Percentiles rank a stretch among this genome's conserved stretches.
Conservation (phyloP, 30 jellyfish, hydroid and myxozoan species). For the Nemopilema nomurai region DNA sequence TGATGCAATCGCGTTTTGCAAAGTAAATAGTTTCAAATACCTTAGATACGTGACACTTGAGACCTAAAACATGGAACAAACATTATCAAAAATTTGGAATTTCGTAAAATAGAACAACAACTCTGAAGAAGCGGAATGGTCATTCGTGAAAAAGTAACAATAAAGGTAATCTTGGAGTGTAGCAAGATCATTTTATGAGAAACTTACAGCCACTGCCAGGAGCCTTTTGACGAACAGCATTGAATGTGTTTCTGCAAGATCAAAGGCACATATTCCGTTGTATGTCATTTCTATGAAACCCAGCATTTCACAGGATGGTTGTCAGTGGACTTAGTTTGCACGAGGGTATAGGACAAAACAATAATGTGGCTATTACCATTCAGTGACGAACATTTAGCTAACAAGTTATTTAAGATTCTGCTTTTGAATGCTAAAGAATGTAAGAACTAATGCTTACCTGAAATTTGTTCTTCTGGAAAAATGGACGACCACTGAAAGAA, state of each 20-base stretch:
- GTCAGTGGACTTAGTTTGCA: too few species aligned
- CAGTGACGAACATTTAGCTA: too few species aligned
- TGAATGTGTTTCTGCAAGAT: conserved; percentile 58
- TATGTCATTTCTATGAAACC: too few species aligned
- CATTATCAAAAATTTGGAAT: background rate
- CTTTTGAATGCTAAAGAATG: background rate
- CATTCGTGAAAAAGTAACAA: too few species aligned
- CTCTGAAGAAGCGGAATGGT: background rate
- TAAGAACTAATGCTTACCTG: conserved; percentile 28
- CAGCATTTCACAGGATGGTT: too few species aligned
- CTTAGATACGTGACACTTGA: conserved; percentile 65
- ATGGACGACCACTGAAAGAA: conserved; percentile 73
- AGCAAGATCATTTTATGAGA: too few species aligned
- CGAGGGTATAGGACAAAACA: too few species aligned
- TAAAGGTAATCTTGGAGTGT: too few species aligned
- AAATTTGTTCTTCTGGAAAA: conserved; percentile 77
- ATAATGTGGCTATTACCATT: too few species aligned
- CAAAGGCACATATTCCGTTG: too few species aligned
- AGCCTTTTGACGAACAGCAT: conserved; percentile 74
- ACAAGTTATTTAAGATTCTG: too few species aligned
- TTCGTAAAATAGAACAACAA: too few species aligned
- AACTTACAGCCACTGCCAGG: conserved; percentile 74
- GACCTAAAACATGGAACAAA: conserved; percentile 30
- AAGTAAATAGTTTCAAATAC: conserved; percentile 5
- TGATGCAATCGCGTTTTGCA: background rate